A percentile compares a stretch with the other conserved stretches of the same genome.
phyloP scores from a whole-genome alignment of 2,888 invertebrate species.

The Pollenia amentaria region DNA sequence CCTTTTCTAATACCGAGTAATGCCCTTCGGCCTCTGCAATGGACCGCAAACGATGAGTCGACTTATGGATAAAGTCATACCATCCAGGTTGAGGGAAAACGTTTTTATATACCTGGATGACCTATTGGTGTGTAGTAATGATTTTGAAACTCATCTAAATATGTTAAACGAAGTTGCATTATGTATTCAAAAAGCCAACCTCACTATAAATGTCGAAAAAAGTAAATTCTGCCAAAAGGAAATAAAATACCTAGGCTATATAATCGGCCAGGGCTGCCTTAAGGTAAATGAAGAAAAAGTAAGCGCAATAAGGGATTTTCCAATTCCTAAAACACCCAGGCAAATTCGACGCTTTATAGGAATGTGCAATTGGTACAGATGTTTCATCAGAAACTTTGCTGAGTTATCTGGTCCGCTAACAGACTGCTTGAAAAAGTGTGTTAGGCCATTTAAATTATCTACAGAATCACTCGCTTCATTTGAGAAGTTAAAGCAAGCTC shows the following conservation, averaged over 20 bases:
- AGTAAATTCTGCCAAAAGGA: conserved; percentile 52
- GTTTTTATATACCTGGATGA: not conserved
- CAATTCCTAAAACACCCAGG: conserved; percentile 41
- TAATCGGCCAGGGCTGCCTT: conserved; percentile 32
- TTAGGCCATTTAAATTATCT: conserved; percentile 28
- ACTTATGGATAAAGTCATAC: not conserved
- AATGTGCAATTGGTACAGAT: conserved; percentile 56
- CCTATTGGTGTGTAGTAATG: conserved; percentile 7
- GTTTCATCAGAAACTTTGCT: conserved; percentile 47
- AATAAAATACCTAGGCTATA: conserved; percentile 12
- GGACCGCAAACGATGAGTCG: not conserved
- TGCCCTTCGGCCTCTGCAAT: not conserved
- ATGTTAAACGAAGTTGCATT: conserved; percentile 24
- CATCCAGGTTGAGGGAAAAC: not conserved
- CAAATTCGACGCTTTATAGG: conserved; percentile 57
- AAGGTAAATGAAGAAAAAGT: conserved; percentile 15
- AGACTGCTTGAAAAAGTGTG: conserved; percentile 33
- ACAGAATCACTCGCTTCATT: conserved; percentile 20
- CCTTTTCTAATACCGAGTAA: conserved; percentile 34
- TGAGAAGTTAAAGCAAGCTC: conserved; percentile 29
- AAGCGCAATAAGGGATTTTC: conserved; percentile 9
- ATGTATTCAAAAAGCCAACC: conserved; percentile 16
- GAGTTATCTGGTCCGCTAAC: conserved; percentile 45
- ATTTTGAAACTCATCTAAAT: conserved; percentile 30
- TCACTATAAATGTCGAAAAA: conserved; percentile 32